Percentiles rank a stretch among this genome's conserved stretches.
These are phyloP conservation scores for Macquaria australasica DNA, from an alignment of 2,113 vertebrate genomes.

Conservation along the genomic window DNA sequence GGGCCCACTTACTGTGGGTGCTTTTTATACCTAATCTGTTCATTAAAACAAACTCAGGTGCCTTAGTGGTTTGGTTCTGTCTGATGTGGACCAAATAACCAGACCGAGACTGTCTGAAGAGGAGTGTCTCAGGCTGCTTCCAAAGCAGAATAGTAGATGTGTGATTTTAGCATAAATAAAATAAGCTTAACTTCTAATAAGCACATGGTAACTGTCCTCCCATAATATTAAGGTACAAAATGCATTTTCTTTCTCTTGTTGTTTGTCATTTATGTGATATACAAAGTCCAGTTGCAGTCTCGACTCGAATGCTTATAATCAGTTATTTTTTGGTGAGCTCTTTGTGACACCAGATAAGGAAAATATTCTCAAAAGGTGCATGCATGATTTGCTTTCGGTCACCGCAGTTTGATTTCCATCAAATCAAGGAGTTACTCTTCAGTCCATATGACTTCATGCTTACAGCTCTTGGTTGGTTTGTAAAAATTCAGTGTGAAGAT, in stretches of 20 bases:
- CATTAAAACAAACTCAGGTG: background rate
- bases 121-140: background rate
- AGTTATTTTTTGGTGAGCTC: background rate
- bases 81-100: background rate
- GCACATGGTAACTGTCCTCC: background rate
- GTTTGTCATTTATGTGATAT: background rate
- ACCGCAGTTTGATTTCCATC: background rate
- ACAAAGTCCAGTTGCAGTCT: background rate
- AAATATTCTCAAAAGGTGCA: background rate
- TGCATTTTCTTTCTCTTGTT: background rate
- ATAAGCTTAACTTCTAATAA: too few relatives aligned
- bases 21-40: background rate
- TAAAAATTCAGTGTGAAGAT: background rate
- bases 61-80: background rate
- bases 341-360: background rate
- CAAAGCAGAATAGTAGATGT: background rate
- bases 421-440: background rate
- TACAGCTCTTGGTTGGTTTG: background rate
- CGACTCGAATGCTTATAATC: too few relatives aligned
- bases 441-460: background rate
- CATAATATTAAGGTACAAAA: background rate
- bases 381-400: background rate
- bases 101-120: background rate
- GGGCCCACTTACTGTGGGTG: too few relatives aligned
- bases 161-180: too few relatives aligned